Evolutionary conservation across 2,113 vertebrate genomes (phyloP).

Genomic region (Dolichotis patagonum): DNA sequence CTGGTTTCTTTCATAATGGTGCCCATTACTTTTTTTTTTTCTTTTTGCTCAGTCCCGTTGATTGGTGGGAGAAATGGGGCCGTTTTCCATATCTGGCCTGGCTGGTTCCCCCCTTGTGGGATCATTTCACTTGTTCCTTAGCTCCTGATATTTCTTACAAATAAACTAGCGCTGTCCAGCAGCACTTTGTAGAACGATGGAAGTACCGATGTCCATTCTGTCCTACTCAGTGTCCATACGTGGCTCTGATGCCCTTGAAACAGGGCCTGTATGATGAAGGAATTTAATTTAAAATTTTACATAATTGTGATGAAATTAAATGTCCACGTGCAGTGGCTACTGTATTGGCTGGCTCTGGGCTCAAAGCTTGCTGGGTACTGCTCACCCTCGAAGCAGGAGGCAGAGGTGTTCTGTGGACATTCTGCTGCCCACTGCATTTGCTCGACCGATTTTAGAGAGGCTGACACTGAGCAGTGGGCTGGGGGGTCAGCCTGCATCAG

Average conservation of each 20-base stretch:
- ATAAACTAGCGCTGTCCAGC: accelerated
- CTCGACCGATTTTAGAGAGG: not conserved
- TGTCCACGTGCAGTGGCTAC: not conserved
- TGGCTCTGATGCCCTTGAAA: not conserved
- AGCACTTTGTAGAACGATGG: not conserved
- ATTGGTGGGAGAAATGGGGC: not conserved
- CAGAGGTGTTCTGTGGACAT: not conserved
- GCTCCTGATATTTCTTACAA: not conserved
- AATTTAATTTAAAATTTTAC: not conserved
- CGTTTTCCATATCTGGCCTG: not conserved
- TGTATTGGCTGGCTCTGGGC: not conserved
- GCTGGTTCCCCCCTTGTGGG: not conserved
- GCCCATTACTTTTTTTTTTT: too few species aligned
- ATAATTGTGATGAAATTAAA: not conserved
- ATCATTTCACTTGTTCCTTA: not conserved
- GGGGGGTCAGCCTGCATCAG: too few species aligned
- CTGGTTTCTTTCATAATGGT: not conserved
- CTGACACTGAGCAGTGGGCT: not conserved
- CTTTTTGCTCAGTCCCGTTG: not conserved
- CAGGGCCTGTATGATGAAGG: not conserved
- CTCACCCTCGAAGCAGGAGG: not conserved
- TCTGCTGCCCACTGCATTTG: accelerated
- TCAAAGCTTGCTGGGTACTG: not conserved
- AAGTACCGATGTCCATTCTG: accelerated
- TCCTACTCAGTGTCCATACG: accelerated